Evolutionary conservation across 2,113 vertebrate species (phyloP).

Genomic region (Rhombomys opimus): DNA sequence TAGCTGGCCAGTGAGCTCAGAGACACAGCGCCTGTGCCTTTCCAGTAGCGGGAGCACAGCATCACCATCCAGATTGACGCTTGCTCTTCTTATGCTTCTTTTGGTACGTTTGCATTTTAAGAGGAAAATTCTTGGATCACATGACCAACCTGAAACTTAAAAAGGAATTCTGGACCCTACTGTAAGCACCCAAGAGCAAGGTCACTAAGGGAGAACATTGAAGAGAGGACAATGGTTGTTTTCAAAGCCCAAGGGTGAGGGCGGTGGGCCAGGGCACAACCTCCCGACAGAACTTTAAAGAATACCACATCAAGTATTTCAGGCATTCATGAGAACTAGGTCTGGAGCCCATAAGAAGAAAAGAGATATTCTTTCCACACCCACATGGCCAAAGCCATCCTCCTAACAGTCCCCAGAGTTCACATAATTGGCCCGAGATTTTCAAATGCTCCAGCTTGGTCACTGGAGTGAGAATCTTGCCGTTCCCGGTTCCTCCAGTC

Average conservation of each 20-base stretch:
- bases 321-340: slow-evolving; percentile 77
- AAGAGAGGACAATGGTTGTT: slow-evolving; percentile 61
- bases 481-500: neutral
- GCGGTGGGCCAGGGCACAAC: neutral
- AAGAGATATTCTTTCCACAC: slow-evolving; percentile 78
- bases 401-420: slow-evolving; percentile 54
- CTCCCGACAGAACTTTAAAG: slow-evolving; percentile 57
- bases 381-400: slow-evolving; percentile 53
- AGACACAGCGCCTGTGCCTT: neutral
- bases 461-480: slow-evolving; percentile 51
- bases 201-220: neutral
- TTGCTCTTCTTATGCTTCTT: neutral
- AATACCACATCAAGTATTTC: slow-evolving; percentile 71
- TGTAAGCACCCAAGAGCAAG: neutral
- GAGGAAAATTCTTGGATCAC: slow-evolving; percentile 5
- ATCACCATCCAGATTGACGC: neutral
- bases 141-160: neutral
- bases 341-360: slow-evolving; percentile 73
- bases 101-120: slow-evolving; percentile 27
- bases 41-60: too few species aligned
- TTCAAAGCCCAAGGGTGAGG: neutral
- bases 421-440: slow-evolving; percentile 69
- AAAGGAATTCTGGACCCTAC: neutral
- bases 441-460: slow-evolving; percentile 63
- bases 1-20: neutral